Evolutionary conservation across 2,888 invertebrate genomes (phyloP).

Genomic region (Caenorhabditis imperialis): DNA sequence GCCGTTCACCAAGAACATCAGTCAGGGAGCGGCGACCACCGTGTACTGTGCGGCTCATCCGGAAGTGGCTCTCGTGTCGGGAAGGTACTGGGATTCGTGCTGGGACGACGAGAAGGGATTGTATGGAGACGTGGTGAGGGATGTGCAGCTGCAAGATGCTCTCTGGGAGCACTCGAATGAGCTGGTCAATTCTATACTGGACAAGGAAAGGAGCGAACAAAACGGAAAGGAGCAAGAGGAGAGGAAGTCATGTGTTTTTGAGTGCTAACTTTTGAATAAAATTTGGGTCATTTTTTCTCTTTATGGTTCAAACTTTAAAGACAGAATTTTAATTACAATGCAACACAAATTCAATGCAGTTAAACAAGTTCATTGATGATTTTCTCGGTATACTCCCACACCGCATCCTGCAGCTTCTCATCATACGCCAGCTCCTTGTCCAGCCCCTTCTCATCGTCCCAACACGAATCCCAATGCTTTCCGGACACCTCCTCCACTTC

Average conservation of each 20-base stretch:
- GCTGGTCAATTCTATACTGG: constrained; percentile 35
- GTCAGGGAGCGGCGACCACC: constrained; percentile 93
- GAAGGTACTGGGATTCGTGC: constrained; percentile 95
- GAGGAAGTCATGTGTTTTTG: too few species aligned
- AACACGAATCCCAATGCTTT: constrained; percentile 94
- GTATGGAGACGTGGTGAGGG: constrained; percentile 81
- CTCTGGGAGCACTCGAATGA: constrained; percentile 65
- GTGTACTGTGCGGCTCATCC: constrained; percentile 89
- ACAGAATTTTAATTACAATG: too few species aligned
- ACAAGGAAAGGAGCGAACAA: constrained; percentile 53
- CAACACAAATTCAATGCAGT: too few species aligned
- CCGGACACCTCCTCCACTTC: constrained; percentile 80
- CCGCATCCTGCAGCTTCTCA: constrained; percentile 82
- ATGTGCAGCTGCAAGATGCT: constrained; percentile 79
- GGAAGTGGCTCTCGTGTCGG: constrained; percentile 84
- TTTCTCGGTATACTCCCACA: constrained; percentile 8
- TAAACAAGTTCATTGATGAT: too few species aligned
- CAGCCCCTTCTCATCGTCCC: constrained; percentile 75
- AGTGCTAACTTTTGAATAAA: too few species aligned
- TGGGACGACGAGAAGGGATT: constrained; percentile 80
- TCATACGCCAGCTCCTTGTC: constrained; percentile 81
- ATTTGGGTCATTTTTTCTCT: too few species aligned
- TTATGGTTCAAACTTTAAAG: too few species aligned
- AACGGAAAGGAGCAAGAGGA: too few species aligned
- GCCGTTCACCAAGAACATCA: constrained; percentile 92